These are phyloP conservation scores for Glossophaga mutica DNA, from an alignment of 2,797 vertebrate genomes.

Conservation along the genomic window DNA sequence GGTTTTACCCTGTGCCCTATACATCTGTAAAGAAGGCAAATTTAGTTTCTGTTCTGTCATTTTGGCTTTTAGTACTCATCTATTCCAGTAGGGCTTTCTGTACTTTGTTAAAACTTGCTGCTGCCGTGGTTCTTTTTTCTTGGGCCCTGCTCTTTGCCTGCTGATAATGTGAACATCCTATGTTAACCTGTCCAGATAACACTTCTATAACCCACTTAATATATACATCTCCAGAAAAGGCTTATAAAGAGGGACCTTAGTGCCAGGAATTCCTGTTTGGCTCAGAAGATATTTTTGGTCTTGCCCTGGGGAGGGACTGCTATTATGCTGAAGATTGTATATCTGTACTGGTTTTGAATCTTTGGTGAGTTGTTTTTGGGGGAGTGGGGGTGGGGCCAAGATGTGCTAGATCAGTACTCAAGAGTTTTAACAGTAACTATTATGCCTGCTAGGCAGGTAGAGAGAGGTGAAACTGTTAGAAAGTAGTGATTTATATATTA, in stretches of 20 bases:
- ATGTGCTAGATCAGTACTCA: neutral
- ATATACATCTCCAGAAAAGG: neutral
- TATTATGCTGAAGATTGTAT: neutral
- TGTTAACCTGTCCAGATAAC: slow-evolving; percentile 12
- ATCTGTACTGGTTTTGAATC: slow-evolving; percentile 26
- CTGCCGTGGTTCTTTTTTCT: neutral
- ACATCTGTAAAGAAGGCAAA: slow-evolving; percentile 5
- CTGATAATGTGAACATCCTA: neutral
- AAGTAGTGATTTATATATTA: slow-evolving; percentile 14
- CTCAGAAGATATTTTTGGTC: slow-evolving; percentile 55
- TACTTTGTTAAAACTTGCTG: slow-evolving; percentile 2
- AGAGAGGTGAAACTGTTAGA: slow-evolving; percentile 35
- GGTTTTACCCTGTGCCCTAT: neutral
- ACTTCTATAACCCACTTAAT: neutral
- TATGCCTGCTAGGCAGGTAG: neutral
- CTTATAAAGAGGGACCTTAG: neutral
- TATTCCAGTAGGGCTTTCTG: neutral
- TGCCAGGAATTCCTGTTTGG: neutral
- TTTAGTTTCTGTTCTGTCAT: slow-evolving; percentile 48
- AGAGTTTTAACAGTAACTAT: neutral
- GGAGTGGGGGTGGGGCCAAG: neutral
- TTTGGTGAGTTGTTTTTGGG: neutral
- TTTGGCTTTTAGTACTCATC: neutral
- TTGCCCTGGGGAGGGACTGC: slow-evolving; percentile 48
- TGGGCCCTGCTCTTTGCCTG: neutral